Evolutionary conservation across 2,113 vertebrate genomes (phyloP).

Genomic region (Leptobrachium leishanense): DNA sequence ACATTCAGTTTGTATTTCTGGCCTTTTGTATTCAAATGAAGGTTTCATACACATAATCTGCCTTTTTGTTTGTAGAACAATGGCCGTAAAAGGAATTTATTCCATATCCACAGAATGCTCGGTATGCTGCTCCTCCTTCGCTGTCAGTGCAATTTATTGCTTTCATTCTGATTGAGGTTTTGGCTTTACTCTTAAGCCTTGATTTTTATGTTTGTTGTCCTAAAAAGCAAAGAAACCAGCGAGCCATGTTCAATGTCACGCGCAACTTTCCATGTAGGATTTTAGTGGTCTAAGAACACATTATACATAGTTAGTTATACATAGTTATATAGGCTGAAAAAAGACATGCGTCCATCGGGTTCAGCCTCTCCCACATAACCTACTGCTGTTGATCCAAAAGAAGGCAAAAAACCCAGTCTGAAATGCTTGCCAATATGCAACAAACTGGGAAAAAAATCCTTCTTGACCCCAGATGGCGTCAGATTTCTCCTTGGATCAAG

Average conservation of each 20-base stretch:
- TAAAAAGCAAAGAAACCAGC: slow-evolving; percentile 4
- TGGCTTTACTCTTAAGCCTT: slow-evolving; percentile 14
- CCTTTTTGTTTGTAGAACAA: slow-evolving; percentile 36
- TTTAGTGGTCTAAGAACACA: no score
- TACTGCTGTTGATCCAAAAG: no score
- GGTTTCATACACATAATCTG: slow-evolving; percentile 31
- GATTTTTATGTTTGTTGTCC: slow-evolving; percentile 11
- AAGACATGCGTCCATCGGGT: no score
- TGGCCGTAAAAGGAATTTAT: slow-evolving; percentile 23
- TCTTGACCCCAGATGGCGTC: no score
- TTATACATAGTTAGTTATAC: no score
- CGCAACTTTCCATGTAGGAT: no score
- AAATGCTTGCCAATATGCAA: no score
- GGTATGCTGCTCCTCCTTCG: slow-evolving; percentile 25
- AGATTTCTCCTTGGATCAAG: no score
- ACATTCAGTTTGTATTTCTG: not conserved
- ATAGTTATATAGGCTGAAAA: no score
- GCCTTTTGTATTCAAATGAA: slow-evolving; percentile 26
- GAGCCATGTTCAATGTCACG: slow-evolving; percentile 8
- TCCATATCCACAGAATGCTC: slow-evolving; percentile 18
- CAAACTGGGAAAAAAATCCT: no score
- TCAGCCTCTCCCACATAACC: no score
- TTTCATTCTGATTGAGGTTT: slow-evolving; percentile 3
- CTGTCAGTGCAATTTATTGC: slow-evolving; percentile 26
- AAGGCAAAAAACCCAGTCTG: no score